phyloP scores from a whole-genome alignment of 2,888 invertebrate genomes.

The Leptinotarsa peninsularis region DNA sequence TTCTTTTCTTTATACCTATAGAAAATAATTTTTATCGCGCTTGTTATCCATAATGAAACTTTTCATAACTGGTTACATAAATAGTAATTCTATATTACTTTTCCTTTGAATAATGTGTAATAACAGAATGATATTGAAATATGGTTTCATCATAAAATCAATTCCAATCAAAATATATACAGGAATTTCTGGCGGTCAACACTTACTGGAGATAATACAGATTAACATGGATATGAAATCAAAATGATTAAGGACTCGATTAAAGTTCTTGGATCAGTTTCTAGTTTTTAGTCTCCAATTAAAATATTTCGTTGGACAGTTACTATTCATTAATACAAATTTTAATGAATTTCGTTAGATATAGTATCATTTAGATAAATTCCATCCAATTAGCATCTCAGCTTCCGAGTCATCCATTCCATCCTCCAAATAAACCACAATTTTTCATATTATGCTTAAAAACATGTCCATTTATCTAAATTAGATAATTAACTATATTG shows the following conservation, averaged over 20 bases:
- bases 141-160: no score
- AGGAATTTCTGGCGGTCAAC: background rate
- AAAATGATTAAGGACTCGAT: slow-evolving; percentile 3
- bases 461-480: background rate
- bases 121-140: no score
- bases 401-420: background rate
- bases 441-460: background rate
- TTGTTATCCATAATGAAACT: no score
- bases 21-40: no score
- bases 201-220: background rate
- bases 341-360: background rate
- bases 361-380: background rate
- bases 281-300: slow-evolving; percentile 5
- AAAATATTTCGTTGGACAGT: slow-evolving; percentile 8
- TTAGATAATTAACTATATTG: no score
- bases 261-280: slow-evolving; percentile 4
- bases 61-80: no score
- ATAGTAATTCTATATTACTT: no score
- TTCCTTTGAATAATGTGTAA: no score
- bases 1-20: no score
- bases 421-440: background rate
- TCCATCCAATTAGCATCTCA: background rate
- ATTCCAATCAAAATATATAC: background rate
- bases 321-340: slow-evolving; percentile 10
- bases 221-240: background rate